Evolutionary conservation across 30 jellyfish, hydroid and myxozoan genomes (phyloP), one percentile per base, ranked within the genome.

Genomic region (Rhopilema esculentum): DNA sequence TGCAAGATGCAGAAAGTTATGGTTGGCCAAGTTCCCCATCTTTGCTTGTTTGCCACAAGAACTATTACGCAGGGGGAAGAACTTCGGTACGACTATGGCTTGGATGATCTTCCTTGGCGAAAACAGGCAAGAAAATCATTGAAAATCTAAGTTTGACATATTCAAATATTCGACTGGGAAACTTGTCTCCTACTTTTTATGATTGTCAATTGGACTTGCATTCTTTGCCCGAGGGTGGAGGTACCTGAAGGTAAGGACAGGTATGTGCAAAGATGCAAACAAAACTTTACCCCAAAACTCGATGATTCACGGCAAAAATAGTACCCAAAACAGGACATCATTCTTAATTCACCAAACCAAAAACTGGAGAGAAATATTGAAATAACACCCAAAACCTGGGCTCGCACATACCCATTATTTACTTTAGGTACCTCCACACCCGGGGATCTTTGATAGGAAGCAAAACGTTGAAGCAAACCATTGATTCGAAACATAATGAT

Each of bases 51-150:
- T 61, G 88, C 88, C 48, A 53, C 29, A 6, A 79, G 62, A 52
- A 76, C 63, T 33, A 79, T 79, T 28, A n/a, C 70, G 53, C 15
- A 19, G 27, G 78, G 78, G 2, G 78, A 53, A 65, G 88, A 79
- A 62, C 79, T 79, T 19, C 25, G 88, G 61, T 52, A 79, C 40
- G 88, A 79, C 77, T 79, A 79, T 79, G 88, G 88, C 28, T 52
- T 79, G 32, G 77, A 27, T 48, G 79, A 79, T 66, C 57, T 79
- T 15, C 88, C 88, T 16, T 79, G 88, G 88, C 76, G 88, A 67
- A 23, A 22, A 40, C 57, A 40, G 57, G 57, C 57, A 40, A 40
- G 57, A 40, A 40, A 40, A 40, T 40, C 57, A 40, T 40, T 40
- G 57, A 40, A 40, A 40, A 40, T 40, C 57, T 40, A 40, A 40